phyloP scores from a whole-genome alignment of 2,113 vertebrate genomes.

The Pterocles orientalis region DNA sequence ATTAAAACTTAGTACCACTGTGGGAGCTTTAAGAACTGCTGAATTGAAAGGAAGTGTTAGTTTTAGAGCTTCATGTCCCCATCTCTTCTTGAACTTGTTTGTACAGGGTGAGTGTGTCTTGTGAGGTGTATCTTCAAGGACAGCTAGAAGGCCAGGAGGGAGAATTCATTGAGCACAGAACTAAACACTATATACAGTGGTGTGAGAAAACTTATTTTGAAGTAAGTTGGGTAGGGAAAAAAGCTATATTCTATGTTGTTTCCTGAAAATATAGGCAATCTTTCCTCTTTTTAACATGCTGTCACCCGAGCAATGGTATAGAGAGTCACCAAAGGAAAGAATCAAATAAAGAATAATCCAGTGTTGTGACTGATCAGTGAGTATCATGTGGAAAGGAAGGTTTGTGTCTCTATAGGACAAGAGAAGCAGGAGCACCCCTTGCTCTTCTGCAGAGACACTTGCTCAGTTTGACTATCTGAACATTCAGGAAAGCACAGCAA shows the following conservation, averaged over 20 bases:
- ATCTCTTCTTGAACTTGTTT: background rate
- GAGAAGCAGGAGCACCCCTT: background rate
- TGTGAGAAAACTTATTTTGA: background rate
- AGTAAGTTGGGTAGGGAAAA: background rate
- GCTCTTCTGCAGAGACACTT: background rate
- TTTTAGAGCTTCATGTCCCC: background rate
- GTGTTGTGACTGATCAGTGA: background rate
- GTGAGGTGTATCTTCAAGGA: background rate
- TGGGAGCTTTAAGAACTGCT: constrained; percentile 6
- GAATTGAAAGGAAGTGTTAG: background rate
- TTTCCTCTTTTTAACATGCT: background rate
- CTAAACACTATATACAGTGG: background rate
- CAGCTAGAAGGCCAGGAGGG: background rate
- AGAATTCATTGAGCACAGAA: background rate
- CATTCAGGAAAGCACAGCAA: background rate
- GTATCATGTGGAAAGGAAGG: background rate
- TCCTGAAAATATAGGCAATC: background rate
- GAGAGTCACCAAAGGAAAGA: background rate
- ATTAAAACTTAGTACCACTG: background rate
- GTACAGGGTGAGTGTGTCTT: background rate
- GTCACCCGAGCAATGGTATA: background rate
- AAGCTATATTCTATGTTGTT: background rate
- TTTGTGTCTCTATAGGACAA: background rate
- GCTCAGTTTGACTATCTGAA: background rate
- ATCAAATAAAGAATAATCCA: background rate